These are phyloP conservation scores for Poicephalus meyeri DNA, from an alignment of 2,113 vertebrate genomes.

Conservation along the genomic window DNA sequence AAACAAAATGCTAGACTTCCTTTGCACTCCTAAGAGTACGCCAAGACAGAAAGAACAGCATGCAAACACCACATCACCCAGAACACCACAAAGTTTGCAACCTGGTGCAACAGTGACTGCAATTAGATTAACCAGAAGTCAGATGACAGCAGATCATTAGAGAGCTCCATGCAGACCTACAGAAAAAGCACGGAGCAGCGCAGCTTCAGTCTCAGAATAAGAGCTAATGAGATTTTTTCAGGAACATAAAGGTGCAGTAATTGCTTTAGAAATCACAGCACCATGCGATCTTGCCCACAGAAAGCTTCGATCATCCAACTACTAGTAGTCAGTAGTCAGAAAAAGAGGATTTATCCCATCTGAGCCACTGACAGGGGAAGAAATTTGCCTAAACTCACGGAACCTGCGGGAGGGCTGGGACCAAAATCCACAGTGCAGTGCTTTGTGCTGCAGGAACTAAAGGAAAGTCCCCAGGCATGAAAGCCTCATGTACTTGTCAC, in stretches of 20 bases:
- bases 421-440: not conserved
- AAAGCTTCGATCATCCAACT: not conserved
- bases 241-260: not conserved
- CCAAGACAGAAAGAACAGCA: not conserved
- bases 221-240: not conserved
- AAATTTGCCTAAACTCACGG: not conserved
- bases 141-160: not conserved
- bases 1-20: not conserved
- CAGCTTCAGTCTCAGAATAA: not conserved
- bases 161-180: not conserved
- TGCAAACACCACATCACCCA: not conserved
- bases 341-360: not conserved
- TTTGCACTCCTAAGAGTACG: not conserved
- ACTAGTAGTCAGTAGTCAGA: not conserved
- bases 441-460: not conserved
- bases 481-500: constrained; percentile 28
- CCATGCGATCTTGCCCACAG: not conserved
- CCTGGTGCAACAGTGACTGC: rapidly evolving
- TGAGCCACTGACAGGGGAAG: not conserved
- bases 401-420: not conserved
- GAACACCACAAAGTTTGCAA: not conserved
- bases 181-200: not conserved
- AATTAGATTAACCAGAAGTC: not conserved
- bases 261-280: not conserved
- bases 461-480: not conserved